phyloP scores from a whole-genome alignment of 2,113 vertebrate genomes.

The Chamaea fasciata region DNA sequence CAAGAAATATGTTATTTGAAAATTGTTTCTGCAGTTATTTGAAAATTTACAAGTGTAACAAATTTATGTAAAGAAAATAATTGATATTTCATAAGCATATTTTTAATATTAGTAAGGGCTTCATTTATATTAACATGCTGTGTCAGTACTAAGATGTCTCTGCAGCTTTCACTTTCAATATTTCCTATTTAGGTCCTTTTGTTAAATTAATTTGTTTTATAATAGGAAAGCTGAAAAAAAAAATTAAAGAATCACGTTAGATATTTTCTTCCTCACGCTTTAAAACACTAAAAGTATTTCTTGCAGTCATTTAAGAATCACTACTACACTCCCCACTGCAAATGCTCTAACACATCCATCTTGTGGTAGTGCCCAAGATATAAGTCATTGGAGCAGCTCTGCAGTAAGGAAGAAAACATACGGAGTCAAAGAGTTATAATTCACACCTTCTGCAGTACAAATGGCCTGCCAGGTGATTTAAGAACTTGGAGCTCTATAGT shows the following conservation, averaged over 20 bases:
- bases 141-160: neutral
- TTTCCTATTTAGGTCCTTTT: neutral
- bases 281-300: neutral
- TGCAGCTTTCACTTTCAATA: neutral
- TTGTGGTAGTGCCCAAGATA: neutral
- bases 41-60: neutral
- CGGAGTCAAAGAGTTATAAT: slow-evolving; percentile 43
- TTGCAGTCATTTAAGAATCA: neutral
- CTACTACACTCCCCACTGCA: neutral
- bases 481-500: neutral
- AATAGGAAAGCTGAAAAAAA: neutral
- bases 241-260: neutral
- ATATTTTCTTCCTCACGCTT: neutral
- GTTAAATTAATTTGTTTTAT: neutral
- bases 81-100: neutral
- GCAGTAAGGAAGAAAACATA: slow-evolving; percentile 56
- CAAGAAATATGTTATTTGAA: neutral
- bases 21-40: neutral
- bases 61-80: neutral
- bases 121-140: neutral
- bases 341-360: slow-evolving; percentile 1
- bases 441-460: slow-evolving; percentile 42
- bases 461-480: slow-evolving; percentile 47
- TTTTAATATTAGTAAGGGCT: neutral
- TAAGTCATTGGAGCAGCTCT: slow-evolving; percentile 36